Conservation (phyloP, 37 sponge, comb jelly and placozoan species). For the Amphimedon queenslandica region DNA sequence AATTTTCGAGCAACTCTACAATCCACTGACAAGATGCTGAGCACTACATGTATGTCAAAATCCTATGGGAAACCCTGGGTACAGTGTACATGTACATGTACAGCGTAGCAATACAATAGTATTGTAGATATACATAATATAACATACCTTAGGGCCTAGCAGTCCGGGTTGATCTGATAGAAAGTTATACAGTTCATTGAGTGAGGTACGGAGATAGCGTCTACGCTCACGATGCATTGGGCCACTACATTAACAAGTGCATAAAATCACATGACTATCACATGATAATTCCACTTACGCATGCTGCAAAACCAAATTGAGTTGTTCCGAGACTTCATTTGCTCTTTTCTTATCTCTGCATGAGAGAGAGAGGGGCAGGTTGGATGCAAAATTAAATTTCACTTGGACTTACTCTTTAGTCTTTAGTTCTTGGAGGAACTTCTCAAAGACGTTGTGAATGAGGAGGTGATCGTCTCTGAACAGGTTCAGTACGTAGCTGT, state of each 20-base stretch:
- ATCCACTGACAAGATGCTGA: too few species aligned
- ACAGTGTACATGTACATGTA: conserved; percentile 3
- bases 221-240: conserved; percentile 74
- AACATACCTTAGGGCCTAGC: conserved; percentile 81
- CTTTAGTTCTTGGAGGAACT: conserved; percentile 40
- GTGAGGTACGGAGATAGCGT: conserved; percentile 65
- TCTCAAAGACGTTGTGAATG: conserved; percentile 62
- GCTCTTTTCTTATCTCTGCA: conserved; percentile 46
- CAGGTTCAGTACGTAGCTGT: conserved; percentile 74
- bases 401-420: conserved; percentile 43
- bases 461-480: conserved; percentile 59
- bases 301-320: conserved; percentile 41
- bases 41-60: too few species aligned
- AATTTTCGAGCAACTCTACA: too few species aligned
- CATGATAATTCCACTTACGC: conserved; percentile 42
- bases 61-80: too few species aligned
- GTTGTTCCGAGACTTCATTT: conserved; percentile 49
- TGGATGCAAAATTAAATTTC: neutral
- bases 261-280: neutral
- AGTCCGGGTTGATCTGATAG: conserved; percentile 86
- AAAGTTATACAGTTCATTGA: conserved; percentile 67
- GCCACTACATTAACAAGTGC: conserved; percentile 24
- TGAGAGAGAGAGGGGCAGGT: neutral
- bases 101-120: too few species aligned
- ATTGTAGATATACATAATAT: neutral